Percentiles rank a stretch among this genome's conserved stretches.
Evolutionary conservation across 2,113 vertebrate species (phyloP).

Genomic region (Eupsittula cactorum): DNA sequence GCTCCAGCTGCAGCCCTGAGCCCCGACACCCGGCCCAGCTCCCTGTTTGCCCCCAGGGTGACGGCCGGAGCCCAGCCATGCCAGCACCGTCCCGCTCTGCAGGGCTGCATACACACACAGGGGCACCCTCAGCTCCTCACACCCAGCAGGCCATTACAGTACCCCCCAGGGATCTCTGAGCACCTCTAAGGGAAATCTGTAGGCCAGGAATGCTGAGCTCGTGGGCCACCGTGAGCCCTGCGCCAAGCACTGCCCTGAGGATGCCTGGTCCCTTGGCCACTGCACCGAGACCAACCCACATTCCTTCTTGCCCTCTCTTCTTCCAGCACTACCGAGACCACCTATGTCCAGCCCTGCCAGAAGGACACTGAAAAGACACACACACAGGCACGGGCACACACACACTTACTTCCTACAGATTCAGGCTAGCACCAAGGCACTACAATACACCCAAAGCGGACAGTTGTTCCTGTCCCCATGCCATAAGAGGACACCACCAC

Average conservation of each 20-base stretch:
- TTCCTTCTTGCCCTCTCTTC: neutral
- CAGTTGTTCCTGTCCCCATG: neutral
- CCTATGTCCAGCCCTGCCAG: neutral
- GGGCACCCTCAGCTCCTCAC: neutral
- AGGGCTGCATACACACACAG: no score
- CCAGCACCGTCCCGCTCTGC: neutral
- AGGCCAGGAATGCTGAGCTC: neutral
- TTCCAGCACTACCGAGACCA: neutral
- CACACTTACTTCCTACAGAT: neutral
- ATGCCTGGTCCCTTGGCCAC: neutral
- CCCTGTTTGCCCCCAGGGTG: neutral
- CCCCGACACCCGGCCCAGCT: neutral
- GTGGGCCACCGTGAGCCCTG: rapidly evolving
- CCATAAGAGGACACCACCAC: neutral
- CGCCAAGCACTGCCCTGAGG: neutral
- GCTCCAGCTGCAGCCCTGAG: neutral
- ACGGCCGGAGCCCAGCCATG: neutral
- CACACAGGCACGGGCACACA: neutral
- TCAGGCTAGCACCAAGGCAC: neutral
- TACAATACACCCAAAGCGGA: neutral
- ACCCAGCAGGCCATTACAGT: rapidly evolving
- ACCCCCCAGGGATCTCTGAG: neutral
- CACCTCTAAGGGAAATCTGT: neutral
- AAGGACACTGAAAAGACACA: neutral
- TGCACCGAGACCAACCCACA: neutral